Percentiles rank a stretch among this genome's conserved stretches.
phyloP scores from a whole-genome alignment of 2,113 vertebrate genomes.

The Thomomys bottae region DNA sequence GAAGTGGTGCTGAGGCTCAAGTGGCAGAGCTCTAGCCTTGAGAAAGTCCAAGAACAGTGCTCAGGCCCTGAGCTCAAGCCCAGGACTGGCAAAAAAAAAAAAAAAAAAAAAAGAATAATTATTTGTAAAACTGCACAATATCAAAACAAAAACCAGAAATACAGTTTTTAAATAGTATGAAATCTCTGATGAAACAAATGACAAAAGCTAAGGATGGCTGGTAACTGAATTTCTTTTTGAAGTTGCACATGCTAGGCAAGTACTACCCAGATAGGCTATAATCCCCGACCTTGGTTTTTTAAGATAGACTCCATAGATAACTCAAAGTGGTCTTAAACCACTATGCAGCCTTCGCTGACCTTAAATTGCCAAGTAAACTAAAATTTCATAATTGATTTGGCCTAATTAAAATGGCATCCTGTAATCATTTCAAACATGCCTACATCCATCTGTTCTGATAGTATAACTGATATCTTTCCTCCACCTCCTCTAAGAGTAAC shows the following conservation, averaged over 20 bases:
- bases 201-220: conserved; percentile 21
- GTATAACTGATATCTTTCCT: not conserved
- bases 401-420: conserved; percentile 12
- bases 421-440: conserved; percentile 48
- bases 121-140: not conserved
- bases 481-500: not conserved
- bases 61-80: too few species aligned
- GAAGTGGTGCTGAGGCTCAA: too few species aligned
- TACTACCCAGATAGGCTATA: too few species aligned
- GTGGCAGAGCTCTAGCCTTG: too few species aligned
- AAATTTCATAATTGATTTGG: conserved; percentile 43
- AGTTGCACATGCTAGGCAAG: too few species aligned
- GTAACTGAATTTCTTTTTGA: not conserved
- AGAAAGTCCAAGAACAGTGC: too few species aligned
- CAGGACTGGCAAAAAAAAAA: too few species aligned
- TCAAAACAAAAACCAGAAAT: conserved; percentile 38
- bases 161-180: conserved; percentile 46
- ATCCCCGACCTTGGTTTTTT: too few species aligned
- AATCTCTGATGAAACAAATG: conserved; percentile 7
- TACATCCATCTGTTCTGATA: not conserved
- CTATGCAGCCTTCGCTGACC: too few species aligned
- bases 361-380: conserved; percentile 17
- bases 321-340: too few species aligned
- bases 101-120: conserved; percentile 31
- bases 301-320: too few species aligned